Conservation (phyloP, 92 coral and sea anemone species). For the Plumapathes pennacea region DNA sequence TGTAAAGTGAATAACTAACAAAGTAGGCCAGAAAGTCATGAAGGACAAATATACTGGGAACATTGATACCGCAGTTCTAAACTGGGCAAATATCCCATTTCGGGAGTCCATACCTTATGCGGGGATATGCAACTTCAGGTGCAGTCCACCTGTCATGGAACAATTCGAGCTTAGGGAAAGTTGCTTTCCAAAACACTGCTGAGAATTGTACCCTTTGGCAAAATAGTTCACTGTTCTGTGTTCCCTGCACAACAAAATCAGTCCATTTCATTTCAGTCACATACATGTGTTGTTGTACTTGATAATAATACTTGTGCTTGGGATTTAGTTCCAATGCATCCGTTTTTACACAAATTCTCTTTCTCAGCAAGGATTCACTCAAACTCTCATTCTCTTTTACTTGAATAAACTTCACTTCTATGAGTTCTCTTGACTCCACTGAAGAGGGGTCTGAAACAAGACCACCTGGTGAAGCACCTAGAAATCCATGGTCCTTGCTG, state of each 20-base stretch:
- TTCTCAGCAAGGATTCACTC: constrained; percentile 17
- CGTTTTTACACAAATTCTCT: constrained; percentile 19
- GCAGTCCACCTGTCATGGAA: constrained; percentile 41
- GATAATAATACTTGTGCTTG: constrained; percentile 42
- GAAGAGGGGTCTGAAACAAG: constrained; percentile 38
- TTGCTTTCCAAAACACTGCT: constrained; percentile 26
- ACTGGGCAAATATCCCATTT: constrained; percentile 23
- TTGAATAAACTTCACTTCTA: constrained; percentile 39
- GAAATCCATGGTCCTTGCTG: constrained; percentile 32
- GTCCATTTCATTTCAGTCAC: constrained; percentile 58
- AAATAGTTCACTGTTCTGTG: constrained; percentile 19
- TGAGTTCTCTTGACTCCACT: constrained; percentile 22
- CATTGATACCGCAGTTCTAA: too few relatives aligned
- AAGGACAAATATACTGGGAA: too few relatives aligned
- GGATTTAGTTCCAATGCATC: constrained; percentile 3
- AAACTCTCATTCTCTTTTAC: constrained; percentile 35
- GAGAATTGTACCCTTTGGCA: constrained; percentile 45
- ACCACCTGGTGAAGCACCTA: constrained; percentile 48
- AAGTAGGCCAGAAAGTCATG: too few relatives aligned
- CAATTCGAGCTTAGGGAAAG: constrained; percentile 8
- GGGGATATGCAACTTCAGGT: constrained; percentile 53
- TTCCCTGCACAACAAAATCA: constrained; percentile 56
- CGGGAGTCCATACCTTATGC: constrained; percentile 34
- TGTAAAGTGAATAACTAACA: too few relatives aligned
- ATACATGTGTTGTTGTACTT: constrained; percentile 45